A percentile compares a stretch with the other conserved stretches of the same genome.
Conservation (phyloP, 1,140 invertebrate genomes). For the Aphidius gifuensis region DNA sequence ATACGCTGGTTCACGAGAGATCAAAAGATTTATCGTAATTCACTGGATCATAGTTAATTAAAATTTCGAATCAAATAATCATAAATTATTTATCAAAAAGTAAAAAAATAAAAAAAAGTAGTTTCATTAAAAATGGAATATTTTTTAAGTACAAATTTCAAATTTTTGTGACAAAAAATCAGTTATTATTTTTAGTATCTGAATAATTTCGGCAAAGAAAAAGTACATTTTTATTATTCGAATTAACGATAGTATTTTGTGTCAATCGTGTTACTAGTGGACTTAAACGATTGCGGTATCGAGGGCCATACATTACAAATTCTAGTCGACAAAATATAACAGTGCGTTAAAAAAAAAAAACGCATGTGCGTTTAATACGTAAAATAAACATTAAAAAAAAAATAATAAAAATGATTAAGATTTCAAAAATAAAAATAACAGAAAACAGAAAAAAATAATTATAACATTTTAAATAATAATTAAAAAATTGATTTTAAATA, state of each 20-base stretch:
- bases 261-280: slow-evolving; percentile 31
- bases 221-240: no score
- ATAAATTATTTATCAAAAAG: no score
- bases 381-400: slow-evolving; percentile 29
- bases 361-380: slow-evolving; percentile 6
- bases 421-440: background rate
- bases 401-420: slow-evolving; percentile 7
- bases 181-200: no score
- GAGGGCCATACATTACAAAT: slow-evolving; percentile 52
- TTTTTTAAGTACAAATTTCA: no score
- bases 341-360: slow-evolving; percentile 25
- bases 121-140: no score
- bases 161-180: no score
- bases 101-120: no score
- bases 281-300: slow-evolving; percentile 42
- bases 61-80: no score
- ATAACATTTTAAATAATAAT: background rate
- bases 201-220: no score
- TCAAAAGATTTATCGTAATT: slow-evolving; percentile 2
- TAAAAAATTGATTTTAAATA: no score
- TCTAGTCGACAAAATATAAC: slow-evolving; percentile 55
- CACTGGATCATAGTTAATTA: background rate
- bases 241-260: background rate
- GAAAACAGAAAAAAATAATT: slow-evolving; percentile 3
- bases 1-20: slow-evolving; percentile 17